A percentile compares a stretch with the other conserved stretches of the same genome.
These are phyloP conservation scores for Paraplagusia blochii DNA, from an alignment of 2,113 vertebrate species.

Conservation along the genomic window DNA sequence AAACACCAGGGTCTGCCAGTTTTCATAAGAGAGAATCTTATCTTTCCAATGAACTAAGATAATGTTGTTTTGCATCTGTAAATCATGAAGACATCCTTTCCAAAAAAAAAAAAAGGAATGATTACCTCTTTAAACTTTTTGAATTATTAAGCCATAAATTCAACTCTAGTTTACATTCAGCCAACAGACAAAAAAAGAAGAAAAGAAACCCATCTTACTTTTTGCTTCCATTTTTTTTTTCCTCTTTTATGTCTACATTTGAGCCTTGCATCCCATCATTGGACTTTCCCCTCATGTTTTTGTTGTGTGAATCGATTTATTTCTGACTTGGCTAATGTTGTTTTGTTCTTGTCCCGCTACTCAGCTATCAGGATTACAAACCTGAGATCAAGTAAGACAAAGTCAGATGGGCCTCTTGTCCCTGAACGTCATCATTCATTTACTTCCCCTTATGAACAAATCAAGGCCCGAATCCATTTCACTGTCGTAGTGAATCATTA, in stretches of 20 bases:
- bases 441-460: slow-evolving; percentile 78
- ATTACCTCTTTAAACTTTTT: slow-evolving; percentile 4
- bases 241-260: slow-evolving; percentile 31
- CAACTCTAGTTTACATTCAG: slow-evolving; percentile 14
- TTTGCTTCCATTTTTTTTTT: neutral
- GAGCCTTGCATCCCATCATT: neutral
- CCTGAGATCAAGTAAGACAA: slow-evolving; percentile 97
- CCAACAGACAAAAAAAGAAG: neutral
- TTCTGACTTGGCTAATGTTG: slow-evolving; percentile 71
- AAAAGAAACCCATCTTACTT: no score
- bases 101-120: neutral
- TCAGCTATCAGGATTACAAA: slow-evolving; percentile 95
- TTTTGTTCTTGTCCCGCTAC: slow-evolving; percentile 78
- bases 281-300: neutral
- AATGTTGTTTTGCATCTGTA: slow-evolving; percentile 44
- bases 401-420: slow-evolving; percentile 73
- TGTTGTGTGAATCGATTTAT: slow-evolving; percentile 36
- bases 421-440: slow-evolving; percentile 64
- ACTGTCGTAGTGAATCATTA: slow-evolving; percentile 47
- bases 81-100: slow-evolving; percentile 32
- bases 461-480: slow-evolving; percentile 50
- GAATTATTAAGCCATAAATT: slow-evolving; percentile 14
- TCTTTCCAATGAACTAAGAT: slow-evolving; percentile 34
- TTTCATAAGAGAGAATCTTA: slow-evolving; percentile 46
- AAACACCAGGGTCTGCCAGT: slow-evolving; percentile 57